Percentiles rank a stretch among this genome's conserved stretches.
phyloP scores from a whole-genome alignment of 2,113 vertebrate genomes.

The Ceyx melanurus region DNA sequence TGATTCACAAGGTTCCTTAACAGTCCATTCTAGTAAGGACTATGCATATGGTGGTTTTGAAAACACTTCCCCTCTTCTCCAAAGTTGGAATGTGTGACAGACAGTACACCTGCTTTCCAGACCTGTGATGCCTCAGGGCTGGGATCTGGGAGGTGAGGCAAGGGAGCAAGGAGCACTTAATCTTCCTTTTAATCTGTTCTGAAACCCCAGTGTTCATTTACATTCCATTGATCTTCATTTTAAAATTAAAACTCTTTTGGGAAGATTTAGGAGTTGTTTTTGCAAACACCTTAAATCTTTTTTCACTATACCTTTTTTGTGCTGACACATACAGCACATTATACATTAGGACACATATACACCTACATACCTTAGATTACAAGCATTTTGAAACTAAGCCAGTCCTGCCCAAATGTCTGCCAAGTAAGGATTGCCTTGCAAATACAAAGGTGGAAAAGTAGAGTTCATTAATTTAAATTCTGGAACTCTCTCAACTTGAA shows the following conservation, averaged over 20 bases:
- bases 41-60: neutral
- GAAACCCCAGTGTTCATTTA: neutral
- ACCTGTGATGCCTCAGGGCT: neutral
- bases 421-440: neutral
- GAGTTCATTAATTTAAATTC: neutral
- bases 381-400: neutral
- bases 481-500: neutral
- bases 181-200: neutral
- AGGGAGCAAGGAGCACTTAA: neutral
- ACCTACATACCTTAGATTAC: neutral
- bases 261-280: neutral
- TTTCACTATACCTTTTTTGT: neutral
- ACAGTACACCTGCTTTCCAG: neutral
- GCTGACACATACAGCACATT: neutral
- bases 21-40: neutral
- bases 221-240: neutral
- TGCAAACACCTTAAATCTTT: neutral
- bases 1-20: neutral
- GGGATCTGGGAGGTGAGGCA: fast-evolving
- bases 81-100: neutral
- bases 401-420: neutral
- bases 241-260: neutral
- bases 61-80: neutral
- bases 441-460: neutral
- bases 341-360: neutral